phyloP scores from a whole-genome alignment of 2,888 invertebrate genomes.

The Andrena minutula region DNA sequence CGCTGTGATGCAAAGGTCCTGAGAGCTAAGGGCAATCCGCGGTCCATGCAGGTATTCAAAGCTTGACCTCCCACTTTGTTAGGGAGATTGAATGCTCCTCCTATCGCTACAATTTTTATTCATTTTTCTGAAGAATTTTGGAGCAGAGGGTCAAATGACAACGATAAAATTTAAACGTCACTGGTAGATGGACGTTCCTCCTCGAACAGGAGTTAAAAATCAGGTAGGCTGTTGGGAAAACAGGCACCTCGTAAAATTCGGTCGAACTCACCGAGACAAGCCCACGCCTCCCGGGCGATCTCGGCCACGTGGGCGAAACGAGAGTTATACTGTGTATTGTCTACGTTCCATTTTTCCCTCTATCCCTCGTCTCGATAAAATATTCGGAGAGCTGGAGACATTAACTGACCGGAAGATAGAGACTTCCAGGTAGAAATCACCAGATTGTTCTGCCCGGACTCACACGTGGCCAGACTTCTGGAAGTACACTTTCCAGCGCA shows the following conservation, averaged over 20 bases:
- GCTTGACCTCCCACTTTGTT: constrained; percentile 75
- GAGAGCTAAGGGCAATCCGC: constrained; percentile 50
- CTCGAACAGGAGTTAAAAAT: constrained; percentile 25
- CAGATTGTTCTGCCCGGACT: not conserved
- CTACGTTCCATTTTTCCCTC: constrained; percentile 64
- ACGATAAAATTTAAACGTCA: not conserved
- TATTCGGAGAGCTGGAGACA: constrained; percentile 61
- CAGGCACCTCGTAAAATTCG: constrained; percentile 71
- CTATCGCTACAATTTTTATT: constrained; percentile 64
- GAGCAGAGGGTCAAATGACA: not conserved
- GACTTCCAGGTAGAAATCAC: constrained; percentile 28
- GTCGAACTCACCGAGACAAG: constrained; percentile 57
- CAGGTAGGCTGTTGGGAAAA: constrained; percentile 37
- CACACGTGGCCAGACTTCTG: not conserved
- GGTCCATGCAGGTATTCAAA: constrained; percentile 55
- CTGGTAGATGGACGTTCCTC: not conserved
- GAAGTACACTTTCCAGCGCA: not conserved
- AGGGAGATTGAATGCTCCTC: constrained; percentile 64
- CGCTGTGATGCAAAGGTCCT: constrained; percentile 48
- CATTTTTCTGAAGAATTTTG: not conserved
- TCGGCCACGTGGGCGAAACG: constrained; percentile 72
- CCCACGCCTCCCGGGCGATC: constrained; percentile 69
- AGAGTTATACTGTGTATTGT: constrained; percentile 72
- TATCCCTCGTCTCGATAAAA: constrained; percentile 63
- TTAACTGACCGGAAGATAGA: constrained; percentile 46